These are phyloP conservation scores for Heliothis peltigera DNA, from an alignment of 2,888 invertebrate species.

Conservation along the genomic window DNA sequence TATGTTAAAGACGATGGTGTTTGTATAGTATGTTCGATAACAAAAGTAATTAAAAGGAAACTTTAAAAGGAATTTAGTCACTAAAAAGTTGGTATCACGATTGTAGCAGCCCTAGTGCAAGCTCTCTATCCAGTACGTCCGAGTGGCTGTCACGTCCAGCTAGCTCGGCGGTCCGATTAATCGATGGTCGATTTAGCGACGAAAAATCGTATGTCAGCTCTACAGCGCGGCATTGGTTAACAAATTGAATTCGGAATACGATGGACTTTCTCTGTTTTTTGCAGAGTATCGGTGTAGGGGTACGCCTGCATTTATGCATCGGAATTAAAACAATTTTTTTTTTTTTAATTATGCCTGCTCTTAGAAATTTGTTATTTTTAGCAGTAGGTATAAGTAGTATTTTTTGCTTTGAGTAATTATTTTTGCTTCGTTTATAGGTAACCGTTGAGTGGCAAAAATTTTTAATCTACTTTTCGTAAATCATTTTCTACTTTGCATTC, in stretches of 20 bases:
- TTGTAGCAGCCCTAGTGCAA: constrained; percentile 69
- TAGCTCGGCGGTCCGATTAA: constrained; percentile 57
- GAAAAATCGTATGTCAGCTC: constrained; percentile 78
- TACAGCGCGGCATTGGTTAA: constrained; percentile 65
- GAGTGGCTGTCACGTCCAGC: constrained; percentile 81
- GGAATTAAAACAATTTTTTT: neutral
- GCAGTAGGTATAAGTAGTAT: too few relatives aligned
- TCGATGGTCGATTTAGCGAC: constrained; percentile 63
- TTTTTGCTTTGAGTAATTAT: too few relatives aligned
- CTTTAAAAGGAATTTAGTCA: neutral
- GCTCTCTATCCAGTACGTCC: constrained; percentile 50
- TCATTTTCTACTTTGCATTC: too few relatives aligned
- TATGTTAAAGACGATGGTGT: too few relatives aligned
- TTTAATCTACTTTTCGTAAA: too few relatives aligned
- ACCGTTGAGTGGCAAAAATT: too few relatives aligned
- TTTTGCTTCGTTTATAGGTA: too few relatives aligned
- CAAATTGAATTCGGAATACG: constrained; percentile 74
- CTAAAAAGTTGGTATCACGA: neutral
- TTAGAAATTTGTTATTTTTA: too few relatives aligned
- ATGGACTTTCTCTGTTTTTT: constrained; percentile 34
- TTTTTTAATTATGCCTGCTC: too few relatives aligned
- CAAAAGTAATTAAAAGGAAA: neutral
- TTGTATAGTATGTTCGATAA: too few relatives aligned
- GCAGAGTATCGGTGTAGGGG: constrained; percentile 3
- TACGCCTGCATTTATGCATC: neutral